Conservation (phyloP, 2,113 vertebrate genomes). For the Zonotrichia leucophrys region DNA sequence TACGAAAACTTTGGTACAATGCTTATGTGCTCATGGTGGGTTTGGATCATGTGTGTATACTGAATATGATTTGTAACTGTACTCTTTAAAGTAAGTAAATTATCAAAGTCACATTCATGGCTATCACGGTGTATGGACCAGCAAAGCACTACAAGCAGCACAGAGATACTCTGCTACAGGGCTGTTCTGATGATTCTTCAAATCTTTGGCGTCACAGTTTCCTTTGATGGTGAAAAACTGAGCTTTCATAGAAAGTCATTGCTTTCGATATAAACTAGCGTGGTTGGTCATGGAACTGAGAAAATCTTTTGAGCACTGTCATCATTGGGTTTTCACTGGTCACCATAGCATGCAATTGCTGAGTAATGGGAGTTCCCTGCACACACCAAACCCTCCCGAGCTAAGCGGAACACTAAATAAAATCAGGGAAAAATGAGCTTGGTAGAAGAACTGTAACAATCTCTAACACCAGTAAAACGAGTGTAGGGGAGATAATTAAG, state of each 20-base stretch:
- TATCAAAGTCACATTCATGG: not conserved
- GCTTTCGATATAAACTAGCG: not conserved
- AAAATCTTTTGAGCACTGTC: not conserved
- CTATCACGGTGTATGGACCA: rapidly evolving
- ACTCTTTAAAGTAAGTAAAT: not conserved
- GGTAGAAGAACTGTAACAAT: not conserved
- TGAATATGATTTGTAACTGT: not conserved
- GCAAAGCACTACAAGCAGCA: not conserved
- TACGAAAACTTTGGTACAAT: not conserved
- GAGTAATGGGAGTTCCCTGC: not conserved
- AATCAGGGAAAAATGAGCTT: not conserved
- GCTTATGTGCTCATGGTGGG: not conserved
- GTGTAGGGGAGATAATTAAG: not conserved
- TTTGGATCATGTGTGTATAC: not conserved
- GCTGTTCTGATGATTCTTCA: not conserved
- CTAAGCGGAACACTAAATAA: not conserved
- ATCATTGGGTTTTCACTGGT: not conserved
- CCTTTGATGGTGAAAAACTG: not conserved
- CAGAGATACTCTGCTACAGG: not conserved
- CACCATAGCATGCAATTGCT: not conserved
- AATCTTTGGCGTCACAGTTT: not conserved
- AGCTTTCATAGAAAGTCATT: not conserved
- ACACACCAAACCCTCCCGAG: not conserved
- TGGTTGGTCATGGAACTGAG: not conserved
- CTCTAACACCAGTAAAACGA: not conserved